A percentile compares a stretch with the other conserved stretches of the same genome.
phyloP scores from a whole-genome alignment of 1,140 invertebrate species.

The Mya arenaria region DNA sequence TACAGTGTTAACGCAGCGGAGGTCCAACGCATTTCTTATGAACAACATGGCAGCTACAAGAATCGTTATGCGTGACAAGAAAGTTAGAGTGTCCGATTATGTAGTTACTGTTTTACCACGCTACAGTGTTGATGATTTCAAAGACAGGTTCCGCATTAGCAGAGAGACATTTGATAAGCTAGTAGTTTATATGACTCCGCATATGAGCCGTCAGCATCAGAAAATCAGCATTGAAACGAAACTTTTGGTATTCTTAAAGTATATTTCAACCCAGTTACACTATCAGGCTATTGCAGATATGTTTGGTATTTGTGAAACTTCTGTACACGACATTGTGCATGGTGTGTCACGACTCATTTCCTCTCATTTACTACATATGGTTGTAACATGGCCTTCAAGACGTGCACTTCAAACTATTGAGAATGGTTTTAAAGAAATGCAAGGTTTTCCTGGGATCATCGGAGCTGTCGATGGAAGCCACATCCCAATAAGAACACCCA shows the following conservation, averaged over 20 bases:
- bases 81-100: not conserved
- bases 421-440: not conserved
- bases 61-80: not conserved
- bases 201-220: not conserved
- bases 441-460: no score
- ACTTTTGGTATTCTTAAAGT: not conserved
- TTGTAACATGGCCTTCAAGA: not conserved
- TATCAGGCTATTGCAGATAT: not conserved
- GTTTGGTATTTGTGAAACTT: not conserved
- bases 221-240: no score
- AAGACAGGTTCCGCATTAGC: conserved; percentile 6
- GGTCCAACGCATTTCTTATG: not conserved
- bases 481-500: no score
- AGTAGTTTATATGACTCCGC: not conserved
- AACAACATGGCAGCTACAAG: not conserved
- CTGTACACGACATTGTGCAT: not conserved
- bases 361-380: not conserved
- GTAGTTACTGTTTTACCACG: not conserved
- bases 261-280: not conserved
- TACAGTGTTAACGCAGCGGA: not conserved
- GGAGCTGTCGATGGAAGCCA: no score
- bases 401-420: not conserved
- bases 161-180: conserved; percentile 14
- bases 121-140: conserved; percentile 12
- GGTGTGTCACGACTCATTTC: not conserved